A percentile compares a stretch with the other conserved stretches of the same genome.
phyloP scores from a whole-genome alignment of 2,113 vertebrate genomes.

The Pelecanoides urinatrix region DNA sequence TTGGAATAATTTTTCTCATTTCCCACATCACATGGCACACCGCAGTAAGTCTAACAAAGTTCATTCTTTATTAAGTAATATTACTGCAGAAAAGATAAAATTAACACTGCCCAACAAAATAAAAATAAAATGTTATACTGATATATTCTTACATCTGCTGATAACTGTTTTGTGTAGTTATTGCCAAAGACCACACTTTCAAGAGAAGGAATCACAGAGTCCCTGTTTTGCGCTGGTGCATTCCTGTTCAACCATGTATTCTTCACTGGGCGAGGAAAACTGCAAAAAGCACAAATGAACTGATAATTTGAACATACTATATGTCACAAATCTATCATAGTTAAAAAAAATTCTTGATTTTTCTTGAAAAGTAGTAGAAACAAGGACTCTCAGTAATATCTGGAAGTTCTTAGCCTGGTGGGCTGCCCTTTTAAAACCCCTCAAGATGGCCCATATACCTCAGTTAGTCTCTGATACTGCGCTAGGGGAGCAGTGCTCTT shows the following conservation, averaged over 20 bases:
- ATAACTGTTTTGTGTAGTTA: constrained; percentile 92
- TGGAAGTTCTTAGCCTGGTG: neutral
- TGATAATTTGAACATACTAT: neutral
- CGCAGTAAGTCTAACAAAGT: neutral
- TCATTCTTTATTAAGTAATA: neutral
- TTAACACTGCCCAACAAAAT: neutral
- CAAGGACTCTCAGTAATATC: neutral
- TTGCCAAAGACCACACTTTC: constrained; percentile 95
- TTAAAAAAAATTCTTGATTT: neutral
- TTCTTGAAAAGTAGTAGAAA: neutral
- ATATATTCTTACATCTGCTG: constrained; percentile 87
- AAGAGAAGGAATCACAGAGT: constrained; percentile 90
- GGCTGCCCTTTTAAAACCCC: neutral
- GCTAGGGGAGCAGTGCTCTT: neutral
- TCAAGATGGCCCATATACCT: neutral
- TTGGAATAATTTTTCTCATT: neutral
- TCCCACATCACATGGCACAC: neutral
- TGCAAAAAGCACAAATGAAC: constrained; percentile 51
- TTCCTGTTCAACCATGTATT: constrained; percentile 96
- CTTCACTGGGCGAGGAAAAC: constrained; percentile 95
- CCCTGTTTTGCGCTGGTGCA: constrained; percentile 91
- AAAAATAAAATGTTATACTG: neutral
- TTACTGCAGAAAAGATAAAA: neutral
- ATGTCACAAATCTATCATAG: neutral
- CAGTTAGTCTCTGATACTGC: neutral